phyloP scores from a whole-genome alignment of 2,113 vertebrate genomes.

The Piaya cayana region DNA sequence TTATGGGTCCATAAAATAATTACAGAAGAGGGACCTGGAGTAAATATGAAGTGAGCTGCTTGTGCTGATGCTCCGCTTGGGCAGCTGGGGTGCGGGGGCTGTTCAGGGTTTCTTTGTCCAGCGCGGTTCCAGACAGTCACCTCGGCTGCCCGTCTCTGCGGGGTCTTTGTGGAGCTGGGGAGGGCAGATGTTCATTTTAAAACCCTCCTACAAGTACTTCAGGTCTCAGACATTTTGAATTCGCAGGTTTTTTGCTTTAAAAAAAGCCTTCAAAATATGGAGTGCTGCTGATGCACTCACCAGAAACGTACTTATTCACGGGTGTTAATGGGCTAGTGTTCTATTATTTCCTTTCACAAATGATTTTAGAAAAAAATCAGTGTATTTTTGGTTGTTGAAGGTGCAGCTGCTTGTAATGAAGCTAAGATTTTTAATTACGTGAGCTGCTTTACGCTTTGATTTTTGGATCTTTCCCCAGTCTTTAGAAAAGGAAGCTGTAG shows the following conservation, averaged over 20 bases:
- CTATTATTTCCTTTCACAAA: background rate
- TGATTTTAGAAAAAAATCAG: background rate
- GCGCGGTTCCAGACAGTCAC: background rate
- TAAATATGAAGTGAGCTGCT: rapidly evolving
- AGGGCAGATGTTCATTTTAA: background rate
- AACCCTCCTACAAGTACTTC: background rate
- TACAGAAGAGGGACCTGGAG: background rate
- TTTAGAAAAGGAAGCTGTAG: background rate
- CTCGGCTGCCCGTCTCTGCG: background rate
- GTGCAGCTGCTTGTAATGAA: background rate
- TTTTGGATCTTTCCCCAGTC: background rate
- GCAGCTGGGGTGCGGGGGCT: background rate
- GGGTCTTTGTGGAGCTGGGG: background rate
- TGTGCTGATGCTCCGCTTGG: background rate
- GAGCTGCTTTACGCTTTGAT: background rate
- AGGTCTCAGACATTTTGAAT: background rate
- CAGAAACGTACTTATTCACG: background rate
- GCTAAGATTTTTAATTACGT: background rate
- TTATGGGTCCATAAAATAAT: background rate
- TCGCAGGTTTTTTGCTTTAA: background rate
- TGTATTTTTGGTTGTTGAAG: background rate
- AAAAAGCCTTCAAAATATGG: background rate
- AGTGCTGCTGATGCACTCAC: background rate
- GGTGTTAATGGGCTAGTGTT: background rate
- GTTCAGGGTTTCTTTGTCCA: background rate